phyloP scores from a whole-genome alignment of 2,888 invertebrate genomes.

The Hermaeophaga mercurialis region DNA sequence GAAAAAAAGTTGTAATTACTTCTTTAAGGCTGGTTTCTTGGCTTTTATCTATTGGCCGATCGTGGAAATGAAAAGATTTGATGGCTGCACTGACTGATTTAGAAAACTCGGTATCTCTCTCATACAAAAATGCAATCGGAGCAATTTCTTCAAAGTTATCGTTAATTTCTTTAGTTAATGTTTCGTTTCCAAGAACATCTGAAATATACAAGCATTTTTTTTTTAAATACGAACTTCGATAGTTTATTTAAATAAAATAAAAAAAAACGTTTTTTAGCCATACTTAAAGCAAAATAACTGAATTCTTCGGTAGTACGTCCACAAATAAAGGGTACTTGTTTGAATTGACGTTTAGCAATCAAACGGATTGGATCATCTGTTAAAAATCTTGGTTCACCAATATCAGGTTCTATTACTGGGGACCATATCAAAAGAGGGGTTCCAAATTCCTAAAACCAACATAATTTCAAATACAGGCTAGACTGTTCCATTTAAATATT shows the following conservation, averaged over 20 bases:
- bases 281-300: conserved; percentile 66
- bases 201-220: no score
- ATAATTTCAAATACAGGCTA: neutral
- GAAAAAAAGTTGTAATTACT: conserved; percentile 43
- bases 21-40: conserved; percentile 56
- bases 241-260: no score
- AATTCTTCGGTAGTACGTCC: conserved; percentile 73
- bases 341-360: conserved; percentile 63
- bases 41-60: conserved; percentile 53
- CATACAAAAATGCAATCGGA: conserved; percentile 68
- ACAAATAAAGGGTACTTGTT: conserved; percentile 68
- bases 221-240: no score
- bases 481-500: no score
- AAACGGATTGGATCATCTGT: conserved; percentile 63
- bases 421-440: conserved; percentile 63
- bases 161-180: conserved; percentile 62
- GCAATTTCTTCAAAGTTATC: conserved; percentile 66
- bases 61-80: conserved; percentile 59
- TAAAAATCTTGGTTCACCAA: conserved; percentile 71
- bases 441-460: conserved; percentile 59
- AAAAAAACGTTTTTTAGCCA: no score
- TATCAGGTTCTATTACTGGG: conserved; percentile 69
- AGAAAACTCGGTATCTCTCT: conserved; percentile 62
- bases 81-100: conserved; percentile 60
- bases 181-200: conserved; percentile 64